Base-by-base conservation (phyloP, 92 coral and sea anemone genomes). In the Porites cylindrica region DNA sequence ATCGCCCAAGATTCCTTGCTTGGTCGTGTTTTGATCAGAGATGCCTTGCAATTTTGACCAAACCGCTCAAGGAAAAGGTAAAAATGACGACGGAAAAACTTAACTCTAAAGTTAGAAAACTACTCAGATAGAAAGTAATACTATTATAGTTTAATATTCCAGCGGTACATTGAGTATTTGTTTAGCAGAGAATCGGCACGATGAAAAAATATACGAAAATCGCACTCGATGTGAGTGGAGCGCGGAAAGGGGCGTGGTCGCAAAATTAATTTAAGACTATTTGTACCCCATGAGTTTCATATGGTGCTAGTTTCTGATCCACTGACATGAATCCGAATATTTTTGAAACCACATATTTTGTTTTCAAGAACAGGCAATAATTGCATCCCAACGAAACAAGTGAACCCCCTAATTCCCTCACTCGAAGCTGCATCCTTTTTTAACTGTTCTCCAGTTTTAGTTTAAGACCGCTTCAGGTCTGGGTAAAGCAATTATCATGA, bases 21-120 rank as follows among this genome's bases (percentile, higher is more conserved):
- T 69, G 68, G 80, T 58, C 68, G 24, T 26, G 66, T 76, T 58
- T 76, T 52, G 67, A 59, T 59, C 65, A 52, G 1, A 11, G 6
- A 23, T 51, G 80, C 80, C 80, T 58, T 76, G 66, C 9, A 58
- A 51, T 76, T 76, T 58, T 66, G 47, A 66, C 71, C 13, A 43
- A 16, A 14, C 67, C 60, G 59, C 77, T 72, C 62, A 61, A 6
- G 62, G 50, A 24, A 73, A 59, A 54, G 21, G 47, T 56, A n/a
- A 56, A 76, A 76, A 76, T 76, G 80, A 76, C 80, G 52, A 76
- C 50, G 80, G 80, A 56, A 76, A 76, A 76, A 76, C 80, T 54
- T 59, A 1, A 56, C 52, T 59, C 58, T 76, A 12, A 54, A 56
- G 80, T 56, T 10, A 58, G 71, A 76, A 56, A 56, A 76, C 58